Percentiles rank a stretch among this genome's conserved stretches.
Evolutionary conservation across 2,113 vertebrate genomes (phyloP).

Genomic region (Piaya cayana): DNA sequence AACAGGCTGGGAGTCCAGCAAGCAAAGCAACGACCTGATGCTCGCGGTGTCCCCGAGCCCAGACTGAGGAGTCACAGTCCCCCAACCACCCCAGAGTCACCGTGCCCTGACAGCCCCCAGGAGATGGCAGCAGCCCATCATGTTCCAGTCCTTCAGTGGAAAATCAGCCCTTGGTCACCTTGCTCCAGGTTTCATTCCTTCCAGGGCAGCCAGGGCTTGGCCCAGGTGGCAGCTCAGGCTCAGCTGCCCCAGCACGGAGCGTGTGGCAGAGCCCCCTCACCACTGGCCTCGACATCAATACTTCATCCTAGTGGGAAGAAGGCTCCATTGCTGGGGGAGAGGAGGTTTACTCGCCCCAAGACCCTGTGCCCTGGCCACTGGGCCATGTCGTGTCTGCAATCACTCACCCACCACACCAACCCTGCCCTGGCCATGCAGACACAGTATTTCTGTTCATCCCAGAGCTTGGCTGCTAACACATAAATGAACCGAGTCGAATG

Average conservation of each 20-base stretch:
- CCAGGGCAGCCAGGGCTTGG: neutral
- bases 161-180: neutral
- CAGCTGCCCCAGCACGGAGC: neutral
- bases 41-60: accelerated
- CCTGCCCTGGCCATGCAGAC: neutral
- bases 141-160: neutral
- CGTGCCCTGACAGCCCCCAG: neutral
- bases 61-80: neutral
- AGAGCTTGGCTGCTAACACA: accelerated
- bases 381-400: neutral
- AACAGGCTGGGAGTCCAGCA: accelerated
- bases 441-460: accelerated
- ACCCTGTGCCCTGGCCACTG: accelerated
- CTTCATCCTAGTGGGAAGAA: accelerated
- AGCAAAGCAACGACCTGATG: accelerated
- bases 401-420: neutral
- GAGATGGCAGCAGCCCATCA: neutral
- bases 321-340: neutral
- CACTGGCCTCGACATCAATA: accelerated
- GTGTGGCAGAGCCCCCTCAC: neutral
- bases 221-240: neutral
- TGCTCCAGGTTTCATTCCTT: neutral
- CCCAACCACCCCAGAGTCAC: neutral
- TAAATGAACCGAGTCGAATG: accelerated
- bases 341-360: neutral